phyloP scores from a whole-genome alignment of 2,113 vertebrate genomes.

The Scortum barcoo region DNA sequence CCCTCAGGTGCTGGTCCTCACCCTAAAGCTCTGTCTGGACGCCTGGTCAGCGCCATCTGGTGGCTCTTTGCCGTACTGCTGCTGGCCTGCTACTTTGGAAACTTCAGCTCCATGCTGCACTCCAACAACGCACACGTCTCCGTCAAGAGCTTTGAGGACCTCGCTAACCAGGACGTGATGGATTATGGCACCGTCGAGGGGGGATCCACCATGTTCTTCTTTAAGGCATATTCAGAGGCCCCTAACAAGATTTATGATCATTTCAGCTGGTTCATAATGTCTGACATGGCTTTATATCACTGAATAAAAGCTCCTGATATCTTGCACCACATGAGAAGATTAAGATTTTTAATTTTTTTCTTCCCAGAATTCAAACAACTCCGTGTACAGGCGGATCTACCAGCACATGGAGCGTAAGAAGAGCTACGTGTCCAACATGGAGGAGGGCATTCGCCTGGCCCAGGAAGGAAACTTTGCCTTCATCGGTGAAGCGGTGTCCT shows the following conservation, averaged over 20 bases:
- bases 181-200: slow-evolving; percentile 88
- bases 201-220: slow-evolving; percentile 88
- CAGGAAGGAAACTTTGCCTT: slow-evolving; percentile 89
- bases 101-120: slow-evolving; percentile 82
- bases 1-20: slow-evolving; percentile 87
- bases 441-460: slow-evolving; percentile 85
- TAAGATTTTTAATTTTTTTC: neutral
- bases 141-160: slow-evolving; percentile 89
- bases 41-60: slow-evolving; percentile 88
- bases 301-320: neutral
- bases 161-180: slow-evolving; percentile 88
- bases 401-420: slow-evolving; percentile 89
- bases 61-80: slow-evolving; percentile 91
- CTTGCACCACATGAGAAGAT: neutral
- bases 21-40: slow-evolving; percentile 87
- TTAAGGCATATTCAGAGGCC: slow-evolving; percentile 81
- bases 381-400: slow-evolving; percentile 85
- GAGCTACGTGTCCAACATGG: slow-evolving; percentile 82
- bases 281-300: neutral
- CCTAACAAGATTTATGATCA: neutral
- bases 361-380: slow-evolving; percentile 87
- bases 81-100: slow-evolving; percentile 88
- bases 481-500: slow-evolving; percentile 89
- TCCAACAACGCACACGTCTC: slow-evolving; percentile 75
- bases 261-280: neutral